A percentile compares a stretch with the other conserved stretches of the same genome.
These are phyloP conservation scores for Agapornis roseicollis DNA, from an alignment of 2,113 vertebrate species.

Conservation along the genomic window DNA sequence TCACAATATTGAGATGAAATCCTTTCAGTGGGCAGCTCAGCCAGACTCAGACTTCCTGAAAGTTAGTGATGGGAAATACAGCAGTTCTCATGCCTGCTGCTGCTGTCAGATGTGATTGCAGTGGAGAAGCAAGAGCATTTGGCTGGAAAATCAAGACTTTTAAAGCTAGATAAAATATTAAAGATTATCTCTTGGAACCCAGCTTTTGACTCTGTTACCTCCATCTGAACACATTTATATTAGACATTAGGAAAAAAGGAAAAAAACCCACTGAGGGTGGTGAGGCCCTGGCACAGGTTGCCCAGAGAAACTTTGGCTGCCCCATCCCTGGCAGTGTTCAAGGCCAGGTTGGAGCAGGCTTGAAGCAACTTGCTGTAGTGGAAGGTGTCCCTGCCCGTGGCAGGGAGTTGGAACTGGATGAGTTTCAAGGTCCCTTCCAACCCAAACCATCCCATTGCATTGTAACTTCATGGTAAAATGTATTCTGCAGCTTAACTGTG, in stretches of 20 bases:
- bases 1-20: neutral
- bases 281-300: neutral
- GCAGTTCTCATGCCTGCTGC: neutral
- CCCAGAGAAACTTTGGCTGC: neutral
- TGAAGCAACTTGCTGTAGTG: neutral
- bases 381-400: neutral
- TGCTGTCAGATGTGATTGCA: too few species aligned
- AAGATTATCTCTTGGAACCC: neutral
- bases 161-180: neutral
- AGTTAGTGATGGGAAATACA: neutral
- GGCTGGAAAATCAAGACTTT: neutral
- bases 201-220: neutral
- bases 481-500: too few species aligned
- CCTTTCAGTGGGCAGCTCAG: too few species aligned
- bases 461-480: neutral
- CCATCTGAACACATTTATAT: neutral
- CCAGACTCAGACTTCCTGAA: neutral
- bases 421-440: neutral
- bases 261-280: neutral
- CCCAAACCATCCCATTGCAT: neutral
- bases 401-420: neutral
- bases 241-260: neutral
- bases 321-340: neutral
- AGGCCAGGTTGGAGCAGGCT: neutral
- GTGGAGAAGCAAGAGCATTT: neutral